Conservation (phyloP, 2,113 vertebrate genomes). For the Phasianus colchicus region DNA sequence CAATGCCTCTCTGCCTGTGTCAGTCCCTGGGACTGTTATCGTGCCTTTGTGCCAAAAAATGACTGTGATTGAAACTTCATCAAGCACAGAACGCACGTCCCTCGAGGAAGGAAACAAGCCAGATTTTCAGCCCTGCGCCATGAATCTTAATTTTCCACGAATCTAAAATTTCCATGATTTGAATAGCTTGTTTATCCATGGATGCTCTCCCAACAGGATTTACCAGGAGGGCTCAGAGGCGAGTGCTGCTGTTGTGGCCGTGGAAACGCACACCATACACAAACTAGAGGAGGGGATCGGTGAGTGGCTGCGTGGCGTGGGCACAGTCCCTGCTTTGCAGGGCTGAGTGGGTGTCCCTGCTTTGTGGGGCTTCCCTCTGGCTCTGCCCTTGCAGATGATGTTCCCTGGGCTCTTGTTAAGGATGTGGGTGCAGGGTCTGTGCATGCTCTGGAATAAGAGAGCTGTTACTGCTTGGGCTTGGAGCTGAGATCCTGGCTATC, state of each 20-base stretch:
- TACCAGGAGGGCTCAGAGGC: conserved; percentile 84
- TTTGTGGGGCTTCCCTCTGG: conserved; percentile 3
- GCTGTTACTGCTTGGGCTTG: conserved; percentile 53
- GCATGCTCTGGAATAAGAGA: conserved; percentile 34
- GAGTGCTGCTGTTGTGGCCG: conserved; percentile 84
- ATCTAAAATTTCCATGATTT: conserved; percentile 33
- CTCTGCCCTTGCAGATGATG: conserved; percentile 57
- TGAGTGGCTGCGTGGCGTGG: conserved; percentile 56
- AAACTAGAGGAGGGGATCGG: conserved; percentile 85
- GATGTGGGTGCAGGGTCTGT: conserved; percentile 52
- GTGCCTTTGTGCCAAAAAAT: neutral
- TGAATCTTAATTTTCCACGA: conserved; percentile 51
- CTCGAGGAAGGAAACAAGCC: neutral
- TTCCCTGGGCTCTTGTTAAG: neutral
- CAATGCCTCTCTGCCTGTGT: rapidly evolving
- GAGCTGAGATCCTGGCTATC: conserved; percentile 45
- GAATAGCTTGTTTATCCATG: conserved; percentile 50
- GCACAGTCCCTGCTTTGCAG: neutral
- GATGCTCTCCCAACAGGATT: conserved; percentile 81
- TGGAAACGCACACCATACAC: conserved; percentile 88
- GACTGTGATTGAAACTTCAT: neutral
- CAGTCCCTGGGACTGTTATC: neutral
- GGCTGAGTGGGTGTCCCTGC: neutral
- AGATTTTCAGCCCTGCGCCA: neutral
- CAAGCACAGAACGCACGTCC: neutral